Conservation (phyloP, 2,797 vertebrate species). For the Coilia nasus region DNA sequence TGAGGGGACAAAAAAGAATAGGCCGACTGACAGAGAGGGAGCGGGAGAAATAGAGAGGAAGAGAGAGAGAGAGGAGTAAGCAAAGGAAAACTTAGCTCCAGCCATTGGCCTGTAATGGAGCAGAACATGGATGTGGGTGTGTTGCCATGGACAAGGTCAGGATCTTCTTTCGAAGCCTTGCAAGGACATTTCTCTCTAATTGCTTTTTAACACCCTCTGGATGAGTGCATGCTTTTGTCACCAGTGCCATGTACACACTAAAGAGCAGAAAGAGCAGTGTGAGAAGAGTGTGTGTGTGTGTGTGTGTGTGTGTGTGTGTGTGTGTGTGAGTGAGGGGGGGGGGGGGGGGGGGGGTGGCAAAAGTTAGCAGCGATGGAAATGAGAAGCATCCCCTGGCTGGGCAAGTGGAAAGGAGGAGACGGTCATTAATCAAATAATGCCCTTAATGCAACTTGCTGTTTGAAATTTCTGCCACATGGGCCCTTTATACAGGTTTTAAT, state of each 20-base stretch:
- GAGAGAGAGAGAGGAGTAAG: neutral
- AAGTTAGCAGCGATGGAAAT: conserved; percentile 46
- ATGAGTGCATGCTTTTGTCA: conserved; percentile 54
- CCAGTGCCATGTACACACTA: conserved; percentile 53
- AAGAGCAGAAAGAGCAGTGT: conserved; percentile 63
- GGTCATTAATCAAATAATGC: conserved; percentile 49
- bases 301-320: neutral
- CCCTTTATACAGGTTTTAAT: neutral
- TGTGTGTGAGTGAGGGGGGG: neutral
- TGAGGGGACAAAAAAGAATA: conserved; percentile 47
- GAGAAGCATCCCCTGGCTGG: conserved; percentile 52
- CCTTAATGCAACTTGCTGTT: conserved; percentile 45
- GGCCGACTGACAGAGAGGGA: conserved; percentile 40
- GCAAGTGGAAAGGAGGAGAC: conserved; percentile 51
- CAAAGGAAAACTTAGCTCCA: conserved; percentile 40
- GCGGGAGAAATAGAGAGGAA: neutral
- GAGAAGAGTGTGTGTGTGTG: conserved; percentile 31
- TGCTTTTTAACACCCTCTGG: conserved; percentile 60
- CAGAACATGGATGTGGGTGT: conserved; percentile 45
- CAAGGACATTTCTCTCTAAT: conserved; percentile 51
- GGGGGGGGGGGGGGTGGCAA: neutral
- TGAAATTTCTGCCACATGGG: conserved; percentile 36
- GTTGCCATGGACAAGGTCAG: conserved; percentile 34
- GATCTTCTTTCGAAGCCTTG: neutral
- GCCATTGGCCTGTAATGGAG: conserved; percentile 49